Evolutionary conservation across 2,113 vertebrate species (phyloP).

Genomic region (Silurus asotus): DNA sequence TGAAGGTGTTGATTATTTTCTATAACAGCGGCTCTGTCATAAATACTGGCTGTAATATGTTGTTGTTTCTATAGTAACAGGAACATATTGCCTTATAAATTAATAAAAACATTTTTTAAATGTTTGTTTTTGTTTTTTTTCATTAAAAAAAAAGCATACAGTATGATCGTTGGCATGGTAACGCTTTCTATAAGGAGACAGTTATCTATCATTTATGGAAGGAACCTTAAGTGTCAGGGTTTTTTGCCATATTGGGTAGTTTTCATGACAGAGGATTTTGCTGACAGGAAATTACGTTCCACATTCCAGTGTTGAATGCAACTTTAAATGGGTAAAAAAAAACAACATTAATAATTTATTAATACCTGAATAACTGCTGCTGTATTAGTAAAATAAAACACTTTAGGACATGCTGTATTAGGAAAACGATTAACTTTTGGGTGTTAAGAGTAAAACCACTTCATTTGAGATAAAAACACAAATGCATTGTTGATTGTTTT

Average conservation of each 20-base stretch:
- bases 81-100: background rate
- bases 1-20: constrained; percentile 13
- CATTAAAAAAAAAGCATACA: background rate
- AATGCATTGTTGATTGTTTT: background rate
- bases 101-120: background rate
- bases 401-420: background rate
- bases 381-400: background rate
- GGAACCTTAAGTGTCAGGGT: background rate
- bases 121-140: background rate
- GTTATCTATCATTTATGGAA: background rate
- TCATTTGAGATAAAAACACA: background rate
- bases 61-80: constrained; percentile 3
- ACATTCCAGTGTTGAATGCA: background rate
- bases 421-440: background rate
- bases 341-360: background rate
- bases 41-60: background rate
- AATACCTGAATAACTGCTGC: background rate
- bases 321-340: background rate
- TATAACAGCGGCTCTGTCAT: background rate
- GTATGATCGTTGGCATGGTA: background rate
- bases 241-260: background rate
- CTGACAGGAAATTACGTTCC: background rate
- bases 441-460: background rate
- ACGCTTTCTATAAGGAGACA: background rate
- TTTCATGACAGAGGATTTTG: background rate